A percentile compares a stretch with the other conserved stretches of the same genome.
Evolutionary conservation across 2,797 vertebrate species (phyloP).

Genomic region (Antrozous pallidus): DNA sequence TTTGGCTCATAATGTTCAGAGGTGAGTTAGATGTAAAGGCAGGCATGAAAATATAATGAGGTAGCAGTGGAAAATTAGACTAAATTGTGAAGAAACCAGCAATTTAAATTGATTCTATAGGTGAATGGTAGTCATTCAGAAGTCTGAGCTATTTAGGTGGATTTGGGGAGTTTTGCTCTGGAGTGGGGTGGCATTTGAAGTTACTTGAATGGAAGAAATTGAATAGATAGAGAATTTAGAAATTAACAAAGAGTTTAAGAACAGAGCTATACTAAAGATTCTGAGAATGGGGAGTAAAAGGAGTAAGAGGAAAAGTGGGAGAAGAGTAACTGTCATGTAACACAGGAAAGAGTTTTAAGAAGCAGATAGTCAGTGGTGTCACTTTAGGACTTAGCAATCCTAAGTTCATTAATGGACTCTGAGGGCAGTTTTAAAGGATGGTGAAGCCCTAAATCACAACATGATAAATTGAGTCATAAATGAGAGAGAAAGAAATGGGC

Average conservation of each 20-base stretch:
- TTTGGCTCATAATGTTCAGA: background rate
- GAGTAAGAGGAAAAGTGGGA: background rate
- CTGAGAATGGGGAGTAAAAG: background rate
- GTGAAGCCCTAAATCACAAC: background rate
- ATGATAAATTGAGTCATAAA: background rate
- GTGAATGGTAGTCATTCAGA: slow-evolving; percentile 13
- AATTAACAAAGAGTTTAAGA: background rate
- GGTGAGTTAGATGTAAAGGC: background rate
- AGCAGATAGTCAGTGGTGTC: background rate
- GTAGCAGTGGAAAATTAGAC: background rate
- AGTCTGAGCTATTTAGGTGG: background rate
- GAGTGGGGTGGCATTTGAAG: background rate
- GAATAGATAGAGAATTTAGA: background rate
- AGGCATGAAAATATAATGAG: background rate
- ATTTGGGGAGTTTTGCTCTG: background rate
- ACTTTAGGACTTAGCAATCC: background rate
- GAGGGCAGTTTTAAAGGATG: background rate
- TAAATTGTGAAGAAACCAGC: background rate
- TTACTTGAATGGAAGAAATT: slow-evolving; percentile 11
- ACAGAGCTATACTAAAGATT: background rate
- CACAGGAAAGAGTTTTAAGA: background rate
- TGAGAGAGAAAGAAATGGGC: background rate
- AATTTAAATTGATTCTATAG: background rate
- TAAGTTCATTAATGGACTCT: background rate
- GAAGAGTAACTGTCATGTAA: background rate